Conservation (phyloP, 2,888 invertebrate genomes). For the Melolontha melolontha region DNA sequence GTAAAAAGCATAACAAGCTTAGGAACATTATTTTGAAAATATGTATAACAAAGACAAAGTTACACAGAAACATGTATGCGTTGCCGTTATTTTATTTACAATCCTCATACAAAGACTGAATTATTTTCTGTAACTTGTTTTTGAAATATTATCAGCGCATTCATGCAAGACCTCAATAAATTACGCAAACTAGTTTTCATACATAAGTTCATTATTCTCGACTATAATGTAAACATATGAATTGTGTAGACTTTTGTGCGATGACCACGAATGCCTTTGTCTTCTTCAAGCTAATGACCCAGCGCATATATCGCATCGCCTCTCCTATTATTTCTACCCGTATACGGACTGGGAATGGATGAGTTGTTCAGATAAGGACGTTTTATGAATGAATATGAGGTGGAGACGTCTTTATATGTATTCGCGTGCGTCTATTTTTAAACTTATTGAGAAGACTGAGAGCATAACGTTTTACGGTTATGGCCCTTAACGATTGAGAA, state of each 20-base stretch:
- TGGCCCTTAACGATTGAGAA: too few relatives aligned
- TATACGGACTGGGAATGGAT: not conserved
- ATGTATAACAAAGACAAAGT: too few relatives aligned
- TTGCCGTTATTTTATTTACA: too few relatives aligned
- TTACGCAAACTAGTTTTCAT: slow-evolving; percentile 5
- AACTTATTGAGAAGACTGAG: too few relatives aligned
- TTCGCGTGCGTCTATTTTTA: not conserved
- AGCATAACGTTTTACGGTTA: too few relatives aligned
- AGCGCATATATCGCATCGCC: slow-evolving; percentile 7
- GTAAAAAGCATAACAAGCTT: too few relatives aligned
- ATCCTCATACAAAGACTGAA: too few relatives aligned
- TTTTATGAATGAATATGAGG: slow-evolving; percentile 14
- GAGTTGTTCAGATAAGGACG: slow-evolving; percentile 14
- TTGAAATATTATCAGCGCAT: too few relatives aligned
- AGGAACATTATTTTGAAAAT: too few relatives aligned
- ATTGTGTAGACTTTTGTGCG: slow-evolving; percentile 7
- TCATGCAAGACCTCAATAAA: too few relatives aligned
- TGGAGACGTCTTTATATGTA: slow-evolving; percentile 12
- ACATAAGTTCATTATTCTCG: slow-evolving; percentile 2
- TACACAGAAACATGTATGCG: too few relatives aligned
- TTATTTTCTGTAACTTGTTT: too few relatives aligned
- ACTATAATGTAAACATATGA: not conserved
- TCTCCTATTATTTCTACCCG: slow-evolving; percentile 16
- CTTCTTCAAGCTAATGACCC: slow-evolving; percentile 16
- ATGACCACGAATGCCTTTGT: slow-evolving; percentile 10